Evolutionary conservation across 2,888 invertebrate genomes (phyloP).

Genomic region (Microctonus hyperodae): DNA sequence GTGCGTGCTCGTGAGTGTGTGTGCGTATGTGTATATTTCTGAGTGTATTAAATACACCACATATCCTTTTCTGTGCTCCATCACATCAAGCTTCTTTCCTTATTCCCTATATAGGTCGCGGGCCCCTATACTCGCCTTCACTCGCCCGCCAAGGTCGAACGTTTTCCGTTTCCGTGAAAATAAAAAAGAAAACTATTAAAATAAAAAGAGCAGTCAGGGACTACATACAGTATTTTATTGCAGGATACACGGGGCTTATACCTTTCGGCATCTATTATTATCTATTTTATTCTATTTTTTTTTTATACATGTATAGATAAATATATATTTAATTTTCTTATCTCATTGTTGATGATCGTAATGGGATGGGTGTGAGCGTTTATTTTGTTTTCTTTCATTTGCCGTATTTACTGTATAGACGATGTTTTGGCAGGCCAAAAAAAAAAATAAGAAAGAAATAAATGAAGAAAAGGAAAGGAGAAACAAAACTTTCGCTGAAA

Average conservation of each 20-base stretch:
- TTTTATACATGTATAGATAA: background rate
- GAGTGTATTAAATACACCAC: background rate
- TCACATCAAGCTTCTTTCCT: constrained; percentile 17
- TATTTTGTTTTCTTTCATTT: constrained; percentile 10
- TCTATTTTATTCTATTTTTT: background rate
- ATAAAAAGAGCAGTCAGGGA: constrained; percentile 7
- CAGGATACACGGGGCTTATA: constrained; percentile 16
- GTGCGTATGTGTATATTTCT: too few relatives aligned
- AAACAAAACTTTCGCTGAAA: background rate
- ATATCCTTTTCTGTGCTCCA: constrained; percentile 21
- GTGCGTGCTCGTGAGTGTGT: too few relatives aligned
- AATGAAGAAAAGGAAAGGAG: background rate
- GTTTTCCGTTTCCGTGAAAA: constrained; percentile 24
- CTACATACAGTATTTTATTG: constrained; percentile 14
- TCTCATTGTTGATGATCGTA: constrained; percentile 12
- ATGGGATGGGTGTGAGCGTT: constrained; percentile 15
- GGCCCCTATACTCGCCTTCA: constrained; percentile 9
- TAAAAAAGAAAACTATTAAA: background rate
- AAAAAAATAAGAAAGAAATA: background rate
- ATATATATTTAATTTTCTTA: constrained; percentile 12
- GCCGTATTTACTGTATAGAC: background rate
- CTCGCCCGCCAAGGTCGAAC: constrained; percentile 22
- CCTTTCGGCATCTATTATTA: constrained; percentile 16
- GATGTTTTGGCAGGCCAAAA: constrained; percentile 11
- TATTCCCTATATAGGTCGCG: constrained; percentile 7